Percentiles rank a stretch among this genome's conserved stretches.
Conservation (phyloP, 2,888 invertebrate species). For the Aethes cnicana region DNA sequence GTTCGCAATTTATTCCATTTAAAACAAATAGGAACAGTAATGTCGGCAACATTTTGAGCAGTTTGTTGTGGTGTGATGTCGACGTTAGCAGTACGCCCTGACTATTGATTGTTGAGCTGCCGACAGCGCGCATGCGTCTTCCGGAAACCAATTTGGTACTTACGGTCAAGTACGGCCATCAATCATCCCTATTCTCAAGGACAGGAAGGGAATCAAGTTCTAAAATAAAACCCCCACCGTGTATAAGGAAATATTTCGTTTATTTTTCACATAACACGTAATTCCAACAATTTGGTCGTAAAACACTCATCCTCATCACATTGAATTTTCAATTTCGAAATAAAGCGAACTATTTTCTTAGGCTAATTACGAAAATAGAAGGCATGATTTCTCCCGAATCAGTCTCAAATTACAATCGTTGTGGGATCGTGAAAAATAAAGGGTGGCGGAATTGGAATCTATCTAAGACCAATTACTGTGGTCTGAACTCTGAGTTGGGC, state of each 20-base stretch:
- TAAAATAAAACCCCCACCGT: slow-evolving; percentile 48
- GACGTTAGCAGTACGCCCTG: slow-evolving; percentile 48
- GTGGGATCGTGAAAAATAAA: slow-evolving; percentile 35
- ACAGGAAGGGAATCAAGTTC: slow-evolving; percentile 42
- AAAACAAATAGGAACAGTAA: slow-evolving; percentile 50
- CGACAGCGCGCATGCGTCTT: slow-evolving; percentile 64
- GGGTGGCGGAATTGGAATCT: slow-evolving; percentile 26
- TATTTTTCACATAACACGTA: slow-evolving; percentile 54
- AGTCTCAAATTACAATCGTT: slow-evolving; percentile 75
- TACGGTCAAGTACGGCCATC: slow-evolving; percentile 33
- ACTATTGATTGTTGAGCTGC: slow-evolving; percentile 64
- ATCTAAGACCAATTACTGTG: slow-evolving; percentile 48
- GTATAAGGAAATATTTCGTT: slow-evolving; percentile 56
- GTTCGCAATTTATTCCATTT: slow-evolving; percentile 61
- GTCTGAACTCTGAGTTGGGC: slow-evolving; percentile 81
- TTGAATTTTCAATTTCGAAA: slow-evolving; percentile 18
- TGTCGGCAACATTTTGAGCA: slow-evolving; percentile 56
- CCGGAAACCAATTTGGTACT: slow-evolving; percentile 42
- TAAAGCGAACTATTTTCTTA: slow-evolving; percentile 42
- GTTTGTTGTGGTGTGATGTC: slow-evolving; percentile 59
- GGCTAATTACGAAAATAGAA: slow-evolving; percentile 71
- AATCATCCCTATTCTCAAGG: slow-evolving; percentile 52
- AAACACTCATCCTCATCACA: slow-evolving; percentile 55
- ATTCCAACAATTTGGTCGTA: slow-evolving; percentile 50
- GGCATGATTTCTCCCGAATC: slow-evolving; percentile 70